Evolutionary conservation across 2,797 vertebrate genomes (phyloP).

Genomic region (Megalops cyprinoides): DNA sequence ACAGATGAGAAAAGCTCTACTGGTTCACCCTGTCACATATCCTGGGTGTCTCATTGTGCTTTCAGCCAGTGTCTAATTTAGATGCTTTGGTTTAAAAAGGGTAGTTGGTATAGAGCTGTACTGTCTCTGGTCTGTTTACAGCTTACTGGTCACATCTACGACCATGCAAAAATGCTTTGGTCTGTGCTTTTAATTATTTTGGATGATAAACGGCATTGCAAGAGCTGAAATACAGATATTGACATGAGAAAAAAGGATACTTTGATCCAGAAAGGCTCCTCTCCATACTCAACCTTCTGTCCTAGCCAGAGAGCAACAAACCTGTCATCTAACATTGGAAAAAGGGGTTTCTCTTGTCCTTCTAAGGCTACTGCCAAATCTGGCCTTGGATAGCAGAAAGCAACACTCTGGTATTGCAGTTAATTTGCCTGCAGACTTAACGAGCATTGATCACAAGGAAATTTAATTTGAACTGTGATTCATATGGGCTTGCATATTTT

Average conservation of each 20-base stretch:
- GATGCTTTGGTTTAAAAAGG: conserved; percentile 77
- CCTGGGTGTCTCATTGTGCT: conserved; percentile 54
- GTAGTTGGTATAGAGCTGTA: conserved; percentile 54
- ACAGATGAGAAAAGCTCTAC: conserved; percentile 44
- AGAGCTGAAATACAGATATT: background rate
- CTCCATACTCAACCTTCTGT: background rate
- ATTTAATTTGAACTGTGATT: background rate
- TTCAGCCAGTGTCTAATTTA: conserved; percentile 61
- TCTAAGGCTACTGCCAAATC: background rate
- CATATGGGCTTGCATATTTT: conserved; percentile 1
- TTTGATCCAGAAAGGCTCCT: background rate
- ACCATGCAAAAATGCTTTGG: conserved; percentile 78
- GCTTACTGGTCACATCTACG: conserved; percentile 51
- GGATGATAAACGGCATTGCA: conserved; percentile 44
- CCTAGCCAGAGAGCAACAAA: background rate
- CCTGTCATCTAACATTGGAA: background rate
- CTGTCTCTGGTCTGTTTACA: conserved; percentile 55
- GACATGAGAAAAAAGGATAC: background rate
- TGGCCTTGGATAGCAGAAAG: background rate
- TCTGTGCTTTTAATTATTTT: conserved; percentile 77
- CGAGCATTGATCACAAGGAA: background rate
- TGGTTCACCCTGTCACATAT: conserved; percentile 38
- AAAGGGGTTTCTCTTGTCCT: background rate
- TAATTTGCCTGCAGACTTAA: background rate
- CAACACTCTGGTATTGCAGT: background rate